phyloP scores from a whole-genome alignment of 2,113 vertebrate species.

The Acanthisitta chloris region DNA sequence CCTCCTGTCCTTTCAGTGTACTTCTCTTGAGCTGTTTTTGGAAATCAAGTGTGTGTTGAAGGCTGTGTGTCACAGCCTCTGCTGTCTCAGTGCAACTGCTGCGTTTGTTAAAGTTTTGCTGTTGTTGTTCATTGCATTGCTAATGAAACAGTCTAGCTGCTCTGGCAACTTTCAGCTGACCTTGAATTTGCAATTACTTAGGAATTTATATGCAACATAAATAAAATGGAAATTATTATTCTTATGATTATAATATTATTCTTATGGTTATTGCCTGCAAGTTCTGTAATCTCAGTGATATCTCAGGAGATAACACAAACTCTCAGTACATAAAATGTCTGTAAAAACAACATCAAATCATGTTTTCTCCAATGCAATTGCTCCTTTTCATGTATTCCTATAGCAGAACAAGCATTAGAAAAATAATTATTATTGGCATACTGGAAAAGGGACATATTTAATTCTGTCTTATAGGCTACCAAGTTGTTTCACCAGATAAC shows the following conservation, averaged over 20 bases:
- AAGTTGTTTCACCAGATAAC: background rate
- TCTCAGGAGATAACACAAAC: slow-evolving; percentile 11
- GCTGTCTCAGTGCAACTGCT: background rate
- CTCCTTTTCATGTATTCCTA: slow-evolving; percentile 20
- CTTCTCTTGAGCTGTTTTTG: background rate
- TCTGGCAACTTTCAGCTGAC: slow-evolving; percentile 31
- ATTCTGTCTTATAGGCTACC: background rate
- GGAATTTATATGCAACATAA: background rate
- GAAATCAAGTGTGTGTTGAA: background rate
- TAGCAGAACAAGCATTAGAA: slow-evolving; percentile 18
- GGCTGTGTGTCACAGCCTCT: background rate
- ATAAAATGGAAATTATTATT: slow-evolving; percentile 6
- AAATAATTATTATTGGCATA: slow-evolving; percentile 37
- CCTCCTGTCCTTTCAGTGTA: background rate
- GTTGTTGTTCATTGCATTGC: background rate
- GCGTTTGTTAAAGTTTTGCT: background rate
- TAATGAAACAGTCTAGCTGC: background rate
- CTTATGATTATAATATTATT: background rate
- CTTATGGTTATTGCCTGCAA: background rate
- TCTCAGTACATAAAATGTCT: background rate
- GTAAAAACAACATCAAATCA: slow-evolving; percentile 6
- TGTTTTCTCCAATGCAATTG: slow-evolving; percentile 1
- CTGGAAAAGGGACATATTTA: background rate
- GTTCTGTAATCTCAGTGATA: background rate
- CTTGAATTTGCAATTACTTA: slow-evolving; percentile 10